These are phyloP conservation scores for Oxytorus armatus DNA, from an alignment of 2,888 invertebrate genomes.

Conservation along the genomic window DNA sequence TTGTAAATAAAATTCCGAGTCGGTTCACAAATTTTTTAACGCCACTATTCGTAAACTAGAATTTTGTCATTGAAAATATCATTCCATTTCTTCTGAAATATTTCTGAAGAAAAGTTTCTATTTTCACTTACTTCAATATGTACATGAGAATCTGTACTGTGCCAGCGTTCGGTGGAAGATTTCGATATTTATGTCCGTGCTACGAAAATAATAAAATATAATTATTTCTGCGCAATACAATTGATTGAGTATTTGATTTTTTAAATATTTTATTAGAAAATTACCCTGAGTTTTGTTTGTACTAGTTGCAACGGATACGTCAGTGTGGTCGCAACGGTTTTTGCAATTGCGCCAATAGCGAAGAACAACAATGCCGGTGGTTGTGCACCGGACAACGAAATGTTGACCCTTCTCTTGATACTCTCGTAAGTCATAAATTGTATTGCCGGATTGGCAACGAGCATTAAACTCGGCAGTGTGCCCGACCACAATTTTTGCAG, in stretches of 20 bases:
- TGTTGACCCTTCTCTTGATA: constrained; percentile 89
- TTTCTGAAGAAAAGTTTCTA: constrained; percentile 38
- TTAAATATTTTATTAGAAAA: too few species aligned
- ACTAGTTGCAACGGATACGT: constrained; percentile 96
- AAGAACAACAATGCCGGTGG: constrained; percentile 88
- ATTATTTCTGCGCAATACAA: too few species aligned
- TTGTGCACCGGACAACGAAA: constrained; percentile 85
- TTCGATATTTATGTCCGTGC: constrained; percentile 84
- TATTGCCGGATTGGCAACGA: constrained; percentile 95
- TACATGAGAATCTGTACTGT: constrained; percentile 88
- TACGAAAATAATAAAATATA: constrained; percentile 67
- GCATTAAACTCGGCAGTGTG: constrained; percentile 92
- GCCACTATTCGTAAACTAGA: background rate
- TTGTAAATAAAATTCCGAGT: background rate
- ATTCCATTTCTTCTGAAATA: background rate
- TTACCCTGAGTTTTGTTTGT: constrained; percentile 90
- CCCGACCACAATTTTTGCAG: constrained; percentile 92
- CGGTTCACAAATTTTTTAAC: background rate
- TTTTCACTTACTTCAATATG: constrained; percentile 87
- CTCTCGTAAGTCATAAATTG: constrained; percentile 97
- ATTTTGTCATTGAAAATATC: background rate
- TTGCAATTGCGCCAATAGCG: constrained; percentile 92
- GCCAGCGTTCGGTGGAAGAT: constrained; percentile 85
- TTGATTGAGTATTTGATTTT: background rate
- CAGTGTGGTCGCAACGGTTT: constrained; percentile 93